Percentiles rank a stretch among this genome's conserved stretches.
These are phyloP conservation scores for Dysdera silvatica DNA, from an alignment of 1,140 invertebrate species.

Conservation along the genomic window DNA sequence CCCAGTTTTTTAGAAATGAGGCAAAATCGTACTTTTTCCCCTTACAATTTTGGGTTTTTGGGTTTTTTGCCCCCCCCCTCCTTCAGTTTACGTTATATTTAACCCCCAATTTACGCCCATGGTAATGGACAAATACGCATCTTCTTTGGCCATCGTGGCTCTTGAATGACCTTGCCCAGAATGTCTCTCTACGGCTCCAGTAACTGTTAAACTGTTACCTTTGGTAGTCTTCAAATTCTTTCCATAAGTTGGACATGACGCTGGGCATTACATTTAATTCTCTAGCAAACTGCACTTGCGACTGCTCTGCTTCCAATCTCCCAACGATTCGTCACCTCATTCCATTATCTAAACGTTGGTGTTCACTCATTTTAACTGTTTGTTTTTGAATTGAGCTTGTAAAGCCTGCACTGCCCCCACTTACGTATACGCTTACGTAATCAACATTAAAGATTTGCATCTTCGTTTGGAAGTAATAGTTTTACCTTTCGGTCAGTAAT, in stretches of 20 bases:
- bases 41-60: too few species aligned
- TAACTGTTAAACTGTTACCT: too few species aligned
- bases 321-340: neutral
- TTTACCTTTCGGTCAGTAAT: neutral
- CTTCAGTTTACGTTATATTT: too few species aligned
- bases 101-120: too few species aligned
- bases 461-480: neutral
- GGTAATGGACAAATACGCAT: too few species aligned
- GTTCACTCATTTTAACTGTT: neutral
- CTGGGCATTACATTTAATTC: neutral
- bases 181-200: too few species aligned
- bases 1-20: too few species aligned
- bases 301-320: neutral
- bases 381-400: neutral
- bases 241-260: neutral
- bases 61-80: too few species aligned
- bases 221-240: too few species aligned
- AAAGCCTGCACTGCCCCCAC: neutral
- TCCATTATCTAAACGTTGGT: neutral
- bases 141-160: too few species aligned
- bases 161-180: too few species aligned
- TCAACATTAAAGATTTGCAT: neutral
- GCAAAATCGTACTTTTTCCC: too few species aligned
- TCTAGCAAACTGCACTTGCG: conserved; percentile 1
- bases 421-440: neutral